Evolutionary conservation across 2,888 invertebrate genomes (phyloP).

Genomic region (Acrobasis repandana): DNA sequence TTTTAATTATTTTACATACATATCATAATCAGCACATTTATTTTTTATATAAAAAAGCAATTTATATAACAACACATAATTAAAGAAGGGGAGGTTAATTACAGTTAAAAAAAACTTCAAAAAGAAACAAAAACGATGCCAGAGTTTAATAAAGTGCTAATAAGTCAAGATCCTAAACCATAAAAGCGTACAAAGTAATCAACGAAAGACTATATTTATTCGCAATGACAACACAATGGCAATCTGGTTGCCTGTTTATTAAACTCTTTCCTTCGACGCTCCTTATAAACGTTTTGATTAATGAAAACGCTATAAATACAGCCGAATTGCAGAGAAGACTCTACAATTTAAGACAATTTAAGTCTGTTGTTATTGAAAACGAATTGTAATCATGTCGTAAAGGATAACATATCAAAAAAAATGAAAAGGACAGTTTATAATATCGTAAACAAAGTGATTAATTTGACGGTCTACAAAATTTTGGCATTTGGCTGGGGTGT

Average conservation of each 20-base stretch:
- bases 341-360: neutral
- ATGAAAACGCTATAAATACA: conserved; percentile 40
- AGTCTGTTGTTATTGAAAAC: neutral
- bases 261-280: conserved; percentile 46
- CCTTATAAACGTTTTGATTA: conserved; percentile 51
- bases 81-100: no score
- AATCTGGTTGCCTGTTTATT: conserved; percentile 49
- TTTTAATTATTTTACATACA: no score
- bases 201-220: conserved; percentile 25
- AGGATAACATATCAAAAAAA: no score
- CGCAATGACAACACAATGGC: conserved; percentile 52
- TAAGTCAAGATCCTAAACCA: conserved; percentile 6
- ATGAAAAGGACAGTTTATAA: no score
- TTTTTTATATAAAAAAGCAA: no score
- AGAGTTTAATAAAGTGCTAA: neutral
- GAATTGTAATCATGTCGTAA: neutral
- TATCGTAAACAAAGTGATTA: no score
- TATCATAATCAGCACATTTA: no score
- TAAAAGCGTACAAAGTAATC: conserved; percentile 23
- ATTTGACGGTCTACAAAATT: no score
- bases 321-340: neutral
- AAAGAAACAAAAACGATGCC: neutral
- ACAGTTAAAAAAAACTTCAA: neutral
- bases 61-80: no score
- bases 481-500: no score